Evolutionary conservation across 2,113 vertebrate species (phyloP).

Genomic region (Phoxinus phoxinus): DNA sequence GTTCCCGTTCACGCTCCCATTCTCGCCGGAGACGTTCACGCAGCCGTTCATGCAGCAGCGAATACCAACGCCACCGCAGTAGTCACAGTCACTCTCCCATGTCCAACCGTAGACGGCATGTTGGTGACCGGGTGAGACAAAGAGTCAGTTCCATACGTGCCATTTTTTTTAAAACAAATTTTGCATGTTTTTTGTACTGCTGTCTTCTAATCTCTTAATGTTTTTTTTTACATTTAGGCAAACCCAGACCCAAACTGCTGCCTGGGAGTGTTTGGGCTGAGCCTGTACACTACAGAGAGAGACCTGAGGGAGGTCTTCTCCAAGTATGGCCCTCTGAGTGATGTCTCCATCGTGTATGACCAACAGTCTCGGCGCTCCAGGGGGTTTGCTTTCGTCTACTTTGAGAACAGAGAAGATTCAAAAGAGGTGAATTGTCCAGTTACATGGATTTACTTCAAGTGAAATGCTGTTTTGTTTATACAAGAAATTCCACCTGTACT

Average conservation of each 20-base stretch:
- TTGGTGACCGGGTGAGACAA: conserved; percentile 86
- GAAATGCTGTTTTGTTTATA: neutral
- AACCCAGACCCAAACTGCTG: conserved; percentile 96
- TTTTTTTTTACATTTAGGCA: conserved; percentile 72
- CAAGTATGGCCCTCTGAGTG: conserved; percentile 91
- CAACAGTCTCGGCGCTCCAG: conserved; percentile 94
- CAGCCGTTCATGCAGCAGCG: conserved; percentile 90
- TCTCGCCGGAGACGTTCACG: conserved; percentile 86
- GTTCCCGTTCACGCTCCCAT: conserved; percentile 87
- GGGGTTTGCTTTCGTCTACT: conserved; percentile 96
- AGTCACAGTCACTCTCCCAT: conserved; percentile 96
- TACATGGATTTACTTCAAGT: neutral
- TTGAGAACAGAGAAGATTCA: conserved; percentile 90
- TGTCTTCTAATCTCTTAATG: neutral
- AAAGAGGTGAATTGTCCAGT: conserved; percentile 80
- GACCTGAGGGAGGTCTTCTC: conserved; percentile 95
- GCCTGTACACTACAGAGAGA: conserved; percentile 93
- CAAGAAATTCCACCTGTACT: neutral
- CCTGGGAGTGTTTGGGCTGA: conserved; percentile 94
- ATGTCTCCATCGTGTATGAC: conserved; percentile 93
- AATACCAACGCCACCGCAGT: conserved; percentile 86
- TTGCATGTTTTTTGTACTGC: neutral
- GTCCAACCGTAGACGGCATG: conserved; percentile 93
- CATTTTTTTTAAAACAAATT: too few species aligned
- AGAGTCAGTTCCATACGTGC: neutral